phyloP scores from a whole-genome alignment of 2,888 invertebrate genomes.

The Mesodorylaimus sp. region DNA sequence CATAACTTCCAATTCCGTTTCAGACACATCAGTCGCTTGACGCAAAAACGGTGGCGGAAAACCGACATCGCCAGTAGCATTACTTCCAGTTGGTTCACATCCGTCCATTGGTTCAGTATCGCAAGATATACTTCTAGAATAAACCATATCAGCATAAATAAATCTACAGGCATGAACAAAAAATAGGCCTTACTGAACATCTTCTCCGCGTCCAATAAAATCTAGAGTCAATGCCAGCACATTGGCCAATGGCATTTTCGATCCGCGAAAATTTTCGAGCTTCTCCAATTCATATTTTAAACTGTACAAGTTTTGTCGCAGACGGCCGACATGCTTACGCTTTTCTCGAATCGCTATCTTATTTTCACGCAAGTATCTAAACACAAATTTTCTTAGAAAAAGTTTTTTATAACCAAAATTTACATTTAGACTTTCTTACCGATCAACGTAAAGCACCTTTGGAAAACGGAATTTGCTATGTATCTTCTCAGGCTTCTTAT shows the following conservation, averaged over 20 bases:
- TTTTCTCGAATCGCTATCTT: constrained; percentile 30
- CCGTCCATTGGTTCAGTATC: constrained; percentile 13
- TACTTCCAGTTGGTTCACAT: not conserved
- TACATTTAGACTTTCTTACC: constrained; percentile 24
- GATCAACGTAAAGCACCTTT: constrained; percentile 35
- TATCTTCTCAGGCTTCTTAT: constrained; percentile 35
- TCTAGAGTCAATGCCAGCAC: constrained; percentile 33
- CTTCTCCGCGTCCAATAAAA: too few relatives aligned
- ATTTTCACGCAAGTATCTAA: constrained; percentile 34
- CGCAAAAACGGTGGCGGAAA: constrained; percentile 16
- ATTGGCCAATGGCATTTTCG: constrained; percentile 33
- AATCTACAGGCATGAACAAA: too few relatives aligned
- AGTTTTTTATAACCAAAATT: too few relatives aligned
- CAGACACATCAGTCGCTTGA: constrained; percentile 28
- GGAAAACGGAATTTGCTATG: constrained; percentile 37
- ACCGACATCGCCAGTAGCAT: not conserved
- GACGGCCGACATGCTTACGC: constrained; percentile 30
- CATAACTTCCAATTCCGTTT: constrained; percentile 29
- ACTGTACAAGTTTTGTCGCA: constrained; percentile 29
- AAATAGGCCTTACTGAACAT: too few relatives aligned
- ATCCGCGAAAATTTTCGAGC: constrained; percentile 31
- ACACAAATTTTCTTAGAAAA: constrained; percentile 7
- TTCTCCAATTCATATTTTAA: constrained; percentile 30
- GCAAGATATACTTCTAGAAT: too few relatives aligned
- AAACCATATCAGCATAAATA: too few relatives aligned